Evolutionary conservation across 2,797 vertebrate species (phyloP).

Genomic region (Poeciliopsis gracilis): DNA sequence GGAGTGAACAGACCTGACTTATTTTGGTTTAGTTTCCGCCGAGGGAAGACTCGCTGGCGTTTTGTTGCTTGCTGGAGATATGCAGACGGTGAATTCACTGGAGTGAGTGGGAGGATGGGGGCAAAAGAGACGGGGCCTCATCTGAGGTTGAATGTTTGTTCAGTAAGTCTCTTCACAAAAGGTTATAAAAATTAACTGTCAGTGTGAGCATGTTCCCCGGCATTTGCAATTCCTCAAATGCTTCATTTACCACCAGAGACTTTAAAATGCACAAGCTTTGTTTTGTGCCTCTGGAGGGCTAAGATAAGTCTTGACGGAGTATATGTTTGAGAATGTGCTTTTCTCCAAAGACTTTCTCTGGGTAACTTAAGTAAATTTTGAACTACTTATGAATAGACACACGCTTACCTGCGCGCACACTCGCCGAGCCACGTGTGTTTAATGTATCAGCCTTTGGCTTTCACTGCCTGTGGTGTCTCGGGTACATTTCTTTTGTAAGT

Average conservation of each 20-base stretch:
- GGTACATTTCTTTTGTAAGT: slow-evolving; percentile 32
- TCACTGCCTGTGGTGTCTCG: slow-evolving; percentile 29
- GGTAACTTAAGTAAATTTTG: slow-evolving; percentile 69
- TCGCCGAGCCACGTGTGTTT: slow-evolving; percentile 33
- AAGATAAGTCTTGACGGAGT: slow-evolving; percentile 79
- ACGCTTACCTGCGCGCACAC: slow-evolving; percentile 37
- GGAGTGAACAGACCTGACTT: slow-evolving; percentile 10
- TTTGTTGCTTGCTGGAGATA: slow-evolving; percentile 60
- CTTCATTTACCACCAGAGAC: slow-evolving; percentile 79
- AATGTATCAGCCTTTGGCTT: slow-evolving; percentile 42
- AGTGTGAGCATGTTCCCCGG: slow-evolving; percentile 61
- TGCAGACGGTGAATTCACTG: slow-evolving; percentile 55
- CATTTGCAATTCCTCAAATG: slow-evolving; percentile 79
- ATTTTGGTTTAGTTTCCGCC: slow-evolving; percentile 39
- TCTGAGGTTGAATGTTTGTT: slow-evolving; percentile 69
- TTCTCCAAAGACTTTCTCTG: slow-evolving; percentile 61
- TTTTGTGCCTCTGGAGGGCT: slow-evolving; percentile 76
- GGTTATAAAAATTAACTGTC: slow-evolving; percentile 78
- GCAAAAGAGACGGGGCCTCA: slow-evolving; percentile 52
- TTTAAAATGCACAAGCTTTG: slow-evolving; percentile 77
- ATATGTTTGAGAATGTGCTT: slow-evolving; percentile 74
- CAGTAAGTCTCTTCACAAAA: slow-evolving; percentile 69
- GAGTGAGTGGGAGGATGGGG: slow-evolving; percentile 55
- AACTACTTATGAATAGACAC: slow-evolving; percentile 45
- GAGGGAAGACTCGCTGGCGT: slow-evolving; percentile 33